Base-by-base conservation (phyloP, 2,113 vertebrate species). In the Leiothrix lutea region DNA sequence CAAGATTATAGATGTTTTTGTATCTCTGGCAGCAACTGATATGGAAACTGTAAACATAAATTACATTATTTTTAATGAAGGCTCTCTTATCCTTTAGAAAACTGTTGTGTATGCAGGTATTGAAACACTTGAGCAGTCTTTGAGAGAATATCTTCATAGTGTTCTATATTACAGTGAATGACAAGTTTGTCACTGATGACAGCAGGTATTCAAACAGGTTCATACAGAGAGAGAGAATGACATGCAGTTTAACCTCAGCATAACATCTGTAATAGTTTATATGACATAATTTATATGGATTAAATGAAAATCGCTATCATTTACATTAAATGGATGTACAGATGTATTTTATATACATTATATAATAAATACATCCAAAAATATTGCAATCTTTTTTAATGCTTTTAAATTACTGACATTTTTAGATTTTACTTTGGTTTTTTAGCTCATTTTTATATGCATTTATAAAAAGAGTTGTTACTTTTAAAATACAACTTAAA, bases 401-500 rank as follows among this genome's bases (percentile, higher is more conserved):
- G 9, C 2, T 10, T 51, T 60, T 50, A 36, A 77, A 91, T 84
- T 12, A 21, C 23, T 61, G 5, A 5, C 7, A 21, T 44, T 89
- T 90, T 89, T 31, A 85, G 50, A 66, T 65, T 73, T 80, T 28
- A 3, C 38, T 57, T 82, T 66, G 15, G 17, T 54, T 87, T 91
- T 22, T 86, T 51, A n/a, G 4, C 6, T 80, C 17, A 51, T 48
- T 88, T 80, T 62, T 81, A 57, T 44, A 36, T 40, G 42, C 13
- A 29, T 2, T 26, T 90, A 47, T 69, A 70, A 81, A 54, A 73
- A 51, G 2, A 79, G 48, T 20, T 69, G 22, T 50, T 33, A 2
- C 38, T 48, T 92, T 42, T 31, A 81, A 92, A 91, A 75, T 71
- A 60, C 11, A 80, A 31, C 29, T 23, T 79, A 11, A 60, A 94